Percentiles rank a stretch among this genome's conserved stretches.
These are phyloP conservation scores for Regulus satrapa DNA, from an alignment of 2,113 vertebrate species.

Conservation along the genomic window DNA sequence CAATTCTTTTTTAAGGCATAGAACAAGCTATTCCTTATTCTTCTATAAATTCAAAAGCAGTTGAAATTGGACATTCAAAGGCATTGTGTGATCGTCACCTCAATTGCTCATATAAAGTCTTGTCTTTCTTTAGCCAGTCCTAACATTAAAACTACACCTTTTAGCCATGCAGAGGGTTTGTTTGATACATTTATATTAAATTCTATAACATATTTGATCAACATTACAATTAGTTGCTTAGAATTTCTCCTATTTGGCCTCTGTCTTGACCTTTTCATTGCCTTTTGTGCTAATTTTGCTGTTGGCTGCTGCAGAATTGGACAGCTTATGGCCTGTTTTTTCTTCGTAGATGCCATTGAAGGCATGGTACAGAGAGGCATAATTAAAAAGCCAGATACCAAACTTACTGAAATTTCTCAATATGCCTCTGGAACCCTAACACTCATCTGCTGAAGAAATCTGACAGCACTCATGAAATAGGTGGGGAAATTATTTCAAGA, in stretches of 20 bases:
- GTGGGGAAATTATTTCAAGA: slow-evolving; percentile 6
- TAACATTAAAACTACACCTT: slow-evolving; percentile 13
- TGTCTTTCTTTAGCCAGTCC: background rate
- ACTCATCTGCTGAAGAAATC: slow-evolving; percentile 45
- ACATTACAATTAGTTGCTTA: background rate
- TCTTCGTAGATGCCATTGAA: slow-evolving; percentile 51
- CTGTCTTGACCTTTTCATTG: slow-evolving; percentile 16
- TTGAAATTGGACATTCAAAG: background rate
- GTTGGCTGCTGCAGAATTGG: slow-evolving; percentile 61
- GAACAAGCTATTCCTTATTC: background rate
- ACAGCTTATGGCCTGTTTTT: slow-evolving; percentile 44
- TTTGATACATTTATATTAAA: slow-evolving; percentile 36
- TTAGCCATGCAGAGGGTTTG: background rate
- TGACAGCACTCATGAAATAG: slow-evolving; percentile 14
- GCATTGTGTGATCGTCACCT: background rate
- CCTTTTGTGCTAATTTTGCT: slow-evolving; percentile 54
- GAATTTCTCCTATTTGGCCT: background rate
- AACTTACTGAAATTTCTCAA: slow-evolving; percentile 24
- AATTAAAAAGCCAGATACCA: slow-evolving; percentile 50
- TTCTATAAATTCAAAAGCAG: background rate
- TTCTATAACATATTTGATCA: slow-evolving; percentile 39
- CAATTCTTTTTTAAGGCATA: background rate
- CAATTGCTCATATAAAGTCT: background rate
- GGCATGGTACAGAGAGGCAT: background rate
- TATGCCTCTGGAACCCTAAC: slow-evolving; percentile 15